These are phyloP conservation scores for Microcebus murinus DNA, from an alignment of 2,113 vertebrate genomes.

Conservation along the genomic window DNA sequence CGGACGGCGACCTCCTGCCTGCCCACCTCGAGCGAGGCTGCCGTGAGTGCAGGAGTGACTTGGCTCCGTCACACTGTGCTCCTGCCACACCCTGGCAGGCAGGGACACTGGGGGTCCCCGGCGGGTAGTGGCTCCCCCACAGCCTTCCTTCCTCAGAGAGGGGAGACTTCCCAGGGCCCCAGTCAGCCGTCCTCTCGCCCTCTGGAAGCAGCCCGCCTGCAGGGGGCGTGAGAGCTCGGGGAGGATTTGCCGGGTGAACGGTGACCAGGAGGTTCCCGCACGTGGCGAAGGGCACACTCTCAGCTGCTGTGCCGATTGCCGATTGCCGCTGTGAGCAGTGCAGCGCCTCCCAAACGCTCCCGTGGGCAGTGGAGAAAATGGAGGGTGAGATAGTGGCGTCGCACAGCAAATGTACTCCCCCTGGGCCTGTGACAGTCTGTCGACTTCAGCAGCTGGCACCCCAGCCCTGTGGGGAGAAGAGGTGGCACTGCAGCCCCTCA, in stretches of 20 bases:
- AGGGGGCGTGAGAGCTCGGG: rapidly evolving
- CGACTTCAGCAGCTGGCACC: neutral
- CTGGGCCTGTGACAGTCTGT: neutral
- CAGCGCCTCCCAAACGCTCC: neutral
- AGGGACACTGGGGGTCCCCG: neutral
- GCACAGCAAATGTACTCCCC: neutral
- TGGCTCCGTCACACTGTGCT: neutral
- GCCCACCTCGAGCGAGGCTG: neutral
- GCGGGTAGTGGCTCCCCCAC: neutral
- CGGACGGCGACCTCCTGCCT: too few species aligned
- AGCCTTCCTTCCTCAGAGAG: neutral
- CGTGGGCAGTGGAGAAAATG: rapidly evolving
- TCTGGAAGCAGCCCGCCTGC: neutral
- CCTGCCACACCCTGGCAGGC: neutral
- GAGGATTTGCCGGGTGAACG: neutral
- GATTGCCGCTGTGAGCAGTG: neutral
- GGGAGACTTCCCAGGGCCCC: neutral
- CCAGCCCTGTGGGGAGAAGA: too few species aligned
- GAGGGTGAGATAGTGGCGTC: rapidly evolving
- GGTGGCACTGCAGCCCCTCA: neutral
- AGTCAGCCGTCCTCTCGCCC: neutral
- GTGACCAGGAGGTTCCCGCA: neutral
- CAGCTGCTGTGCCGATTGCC: neutral
- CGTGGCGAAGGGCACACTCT: neutral
- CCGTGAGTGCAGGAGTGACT: too few species aligned